Percentiles rank a stretch among this genome's conserved stretches.
phyloP scores from a whole-genome alignment of 1,140 invertebrate species.

The Idris sp. region DNA sequence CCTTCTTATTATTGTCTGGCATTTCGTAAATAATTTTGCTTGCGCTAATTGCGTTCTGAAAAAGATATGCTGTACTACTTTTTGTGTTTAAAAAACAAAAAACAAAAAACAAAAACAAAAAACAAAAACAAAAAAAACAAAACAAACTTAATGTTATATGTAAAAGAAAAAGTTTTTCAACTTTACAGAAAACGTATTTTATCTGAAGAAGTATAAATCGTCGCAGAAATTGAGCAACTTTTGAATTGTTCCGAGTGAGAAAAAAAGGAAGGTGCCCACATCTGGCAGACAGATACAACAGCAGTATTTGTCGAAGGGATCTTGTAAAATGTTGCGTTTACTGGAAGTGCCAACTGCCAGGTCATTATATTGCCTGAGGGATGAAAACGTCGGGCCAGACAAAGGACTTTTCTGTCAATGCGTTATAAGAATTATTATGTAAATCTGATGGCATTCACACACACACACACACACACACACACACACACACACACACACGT shows the following conservation, averaged over 20 bases:
- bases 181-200: no score
- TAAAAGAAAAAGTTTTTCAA: no score
- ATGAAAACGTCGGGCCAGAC: slow-evolving; percentile 19
- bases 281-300: slow-evolving; percentile 60
- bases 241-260: slow-evolving; percentile 27
- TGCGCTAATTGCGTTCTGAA: slow-evolving; percentile 17
- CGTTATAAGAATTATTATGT: no score
- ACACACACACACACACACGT: no score
- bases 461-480: no score
- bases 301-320: slow-evolving; percentile 47
- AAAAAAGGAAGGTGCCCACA: slow-evolving; percentile 41
- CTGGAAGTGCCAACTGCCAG: slow-evolving; percentile 51
- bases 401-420: slow-evolving; percentile 20
- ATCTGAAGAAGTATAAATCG: slow-evolving; percentile 21
- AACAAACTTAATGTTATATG: no score
- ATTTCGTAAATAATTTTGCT: slow-evolving; percentile 30
- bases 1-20: no score
- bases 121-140: no score
- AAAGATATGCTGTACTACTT: no score
- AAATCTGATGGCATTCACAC: no score
- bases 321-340: slow-evolving; percentile 51
- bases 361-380: slow-evolving; percentile 55
- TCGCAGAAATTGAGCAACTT: slow-evolving; percentile 27
- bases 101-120: no score
- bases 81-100: no score